Conservation (phyloP, 2,797 vertebrate genomes). For the Discoglossus pictus region DNA sequence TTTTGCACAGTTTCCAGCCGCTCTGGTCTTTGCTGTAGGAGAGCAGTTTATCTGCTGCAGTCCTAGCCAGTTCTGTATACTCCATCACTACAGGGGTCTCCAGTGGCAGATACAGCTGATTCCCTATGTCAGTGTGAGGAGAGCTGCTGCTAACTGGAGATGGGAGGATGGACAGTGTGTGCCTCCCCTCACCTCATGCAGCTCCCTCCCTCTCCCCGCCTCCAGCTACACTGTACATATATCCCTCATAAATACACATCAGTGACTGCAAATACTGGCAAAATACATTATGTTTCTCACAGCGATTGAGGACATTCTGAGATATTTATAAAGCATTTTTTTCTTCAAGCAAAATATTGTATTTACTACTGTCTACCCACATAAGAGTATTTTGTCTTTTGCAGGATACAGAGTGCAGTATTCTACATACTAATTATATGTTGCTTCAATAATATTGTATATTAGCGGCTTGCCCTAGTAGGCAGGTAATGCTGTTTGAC, state of each 20-base stretch:
- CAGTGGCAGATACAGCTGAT: not conserved
- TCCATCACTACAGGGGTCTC: slow-evolving; percentile 61
- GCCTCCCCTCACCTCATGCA: slow-evolving; percentile 40
- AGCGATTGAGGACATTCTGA: too few species aligned
- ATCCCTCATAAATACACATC: not conserved
- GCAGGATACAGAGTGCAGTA: too few species aligned
- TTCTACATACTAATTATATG: too few species aligned
- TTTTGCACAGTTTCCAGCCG: slow-evolving; percentile 84
- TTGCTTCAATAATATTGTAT: too few species aligned
- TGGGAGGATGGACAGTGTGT: not conserved
- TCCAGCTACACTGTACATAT: not conserved
- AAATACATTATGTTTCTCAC: too few species aligned
- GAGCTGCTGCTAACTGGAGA: fast-evolving
- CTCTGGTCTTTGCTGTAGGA: slow-evolving; percentile 76
- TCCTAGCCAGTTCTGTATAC: slow-evolving; percentile 60
- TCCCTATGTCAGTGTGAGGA: not conserved
- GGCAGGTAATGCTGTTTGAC: too few species aligned
- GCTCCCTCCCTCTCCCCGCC: not conserved
- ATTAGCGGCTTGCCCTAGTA: too few species aligned
- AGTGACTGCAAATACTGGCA: too few species aligned
- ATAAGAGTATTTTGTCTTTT: too few species aligned
- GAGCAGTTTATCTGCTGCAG: slow-evolving; percentile 72
- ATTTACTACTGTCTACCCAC: too few species aligned
- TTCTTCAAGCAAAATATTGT: too few species aligned
- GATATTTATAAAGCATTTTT: too few species aligned